Evolutionary conservation across 2,113 vertebrate genomes (phyloP), one percentile per base, ranked within the genome.

Genomic region (Accipiter virgatus): DNA sequence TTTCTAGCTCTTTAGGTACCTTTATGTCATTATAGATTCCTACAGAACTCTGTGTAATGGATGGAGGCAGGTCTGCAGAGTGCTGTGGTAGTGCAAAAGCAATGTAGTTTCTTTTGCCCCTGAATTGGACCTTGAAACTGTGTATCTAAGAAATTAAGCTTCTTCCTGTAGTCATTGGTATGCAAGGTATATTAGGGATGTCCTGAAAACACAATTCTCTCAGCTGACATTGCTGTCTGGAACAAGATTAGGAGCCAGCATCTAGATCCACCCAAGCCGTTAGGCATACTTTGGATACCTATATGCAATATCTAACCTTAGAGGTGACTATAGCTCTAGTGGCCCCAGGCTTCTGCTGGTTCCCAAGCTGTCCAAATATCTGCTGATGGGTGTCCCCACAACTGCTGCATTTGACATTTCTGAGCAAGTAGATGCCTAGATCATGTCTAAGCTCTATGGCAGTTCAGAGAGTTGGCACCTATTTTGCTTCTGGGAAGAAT

Each of bases 141-240:
- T 40, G 36, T 75, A 16, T 36, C 8, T 23, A n/a, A 12, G 66
- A 92, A 89, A 70, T 34, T 4, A 52, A 67, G 17, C 34, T 91
- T 74, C 34, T 83, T 74, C 31, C 50, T 38, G 0, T 8, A 50
- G 25, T 32, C 11, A 11, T 3, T 63, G 29, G 13, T 47, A 22
- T 55, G 42, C 27, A 6, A 45, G n/a, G 12, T 77, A 40, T 34
- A 19, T 43, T 68, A 45, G 55, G 32, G 55, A 34, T 18, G 9
- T 90, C 61, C 10, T 36, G 29, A 45, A 42, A 80, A 9, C 16
- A 38, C 29, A 20, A 7, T 17, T 50, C 13, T 25, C 21, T 78
- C 22, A 47, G 13, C 13, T 31, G 38, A 11, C 9, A 9, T n/a
- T 81, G 47, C 27, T 0, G 0, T 72, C 58, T 73, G 47, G 26